Conservation (phyloP, 2,888 invertebrate species). For the Dasypogon diadema region DNA sequence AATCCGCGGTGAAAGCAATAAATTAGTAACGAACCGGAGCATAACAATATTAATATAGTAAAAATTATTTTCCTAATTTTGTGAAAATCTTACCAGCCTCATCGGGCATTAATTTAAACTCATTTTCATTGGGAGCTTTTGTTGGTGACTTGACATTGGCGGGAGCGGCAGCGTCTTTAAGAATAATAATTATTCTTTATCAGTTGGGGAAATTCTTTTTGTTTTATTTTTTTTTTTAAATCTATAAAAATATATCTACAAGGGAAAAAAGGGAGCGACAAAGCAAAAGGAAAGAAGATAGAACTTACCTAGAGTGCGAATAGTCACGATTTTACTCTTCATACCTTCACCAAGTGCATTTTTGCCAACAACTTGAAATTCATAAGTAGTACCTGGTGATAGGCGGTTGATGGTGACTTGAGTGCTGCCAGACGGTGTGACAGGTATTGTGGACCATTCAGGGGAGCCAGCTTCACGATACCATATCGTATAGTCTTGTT, state of each 20-base stretch:
- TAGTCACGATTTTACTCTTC: slow-evolving; percentile 93
- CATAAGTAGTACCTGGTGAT: slow-evolving; percentile 91
- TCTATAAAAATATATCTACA: background rate
- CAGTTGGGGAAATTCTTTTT: slow-evolving; percentile 5
- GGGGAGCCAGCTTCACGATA: slow-evolving; percentile 88
- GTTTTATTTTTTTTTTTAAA: slow-evolving; percentile 8
- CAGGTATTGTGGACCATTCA: slow-evolving; percentile 94
- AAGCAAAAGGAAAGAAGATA: slow-evolving; percentile 4
- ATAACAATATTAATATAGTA: slow-evolving; percentile 21
- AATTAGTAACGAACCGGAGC: slow-evolving; percentile 22
- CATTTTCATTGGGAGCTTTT: slow-evolving; percentile 75
- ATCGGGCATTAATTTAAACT: slow-evolving; percentile 77
- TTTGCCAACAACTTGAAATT: slow-evolving; percentile 95
- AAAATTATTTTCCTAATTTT: background rate
- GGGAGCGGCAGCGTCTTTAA: slow-evolving; percentile 68
- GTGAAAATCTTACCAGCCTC: slow-evolving; percentile 76
- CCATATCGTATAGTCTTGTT: slow-evolving; percentile 96
- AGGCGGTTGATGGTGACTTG: slow-evolving; percentile 90
- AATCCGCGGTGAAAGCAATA: background rate
- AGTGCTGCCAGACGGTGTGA: slow-evolving; percentile 92
- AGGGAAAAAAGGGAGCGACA: background rate
- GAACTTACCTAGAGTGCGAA: slow-evolving; percentile 85
- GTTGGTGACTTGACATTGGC: slow-evolving; percentile 71
- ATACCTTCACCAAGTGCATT: slow-evolving; percentile 95
- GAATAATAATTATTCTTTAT: slow-evolving; percentile 15